Base-by-base conservation (phyloP, 1,140 invertebrate species). In the Heliconius eleuchia region DNA sequence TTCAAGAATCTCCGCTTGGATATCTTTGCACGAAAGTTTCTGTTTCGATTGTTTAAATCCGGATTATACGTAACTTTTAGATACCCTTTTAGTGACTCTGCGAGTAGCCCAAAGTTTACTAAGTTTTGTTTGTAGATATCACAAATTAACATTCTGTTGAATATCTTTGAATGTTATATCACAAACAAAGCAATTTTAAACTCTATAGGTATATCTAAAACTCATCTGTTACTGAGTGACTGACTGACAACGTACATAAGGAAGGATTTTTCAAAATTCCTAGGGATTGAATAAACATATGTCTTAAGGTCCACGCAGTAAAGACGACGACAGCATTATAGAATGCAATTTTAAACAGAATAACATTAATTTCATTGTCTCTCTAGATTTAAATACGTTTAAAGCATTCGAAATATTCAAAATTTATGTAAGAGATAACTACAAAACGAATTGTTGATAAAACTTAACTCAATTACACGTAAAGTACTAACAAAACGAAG, bases 41-140 rank as follows among this genome's bases (percentile, higher is more conserved):
- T 55, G 71, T 78, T 73, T 37, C 19, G 77, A 50, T 19, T 72
- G 71, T 66, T 78, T 73, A 78, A 78, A 73, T 78, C 71, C 52
- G 71, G 50, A 73, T 60, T 39, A 71, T 73, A 60, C 39, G 30
- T 78, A 78, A 78, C 52, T 78, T 78, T 73, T 30, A 57, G 71
- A 78, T 73, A 73, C 34, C 77, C 77, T 78, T 78, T 78, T 78
- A 60, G 52, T 66, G 60, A 66, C 13, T 11, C n/a, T 23, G 60
- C 13, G n/a, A 23, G n/a, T 9, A n/a, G 23, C 13, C 13, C 60
- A n/a, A 66, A 66, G 27, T 57, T n/a, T 57, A 3, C 55, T 57
- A 23, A 57, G 55, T 66, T 66, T 30, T 66, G 60, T 66, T 66
- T 66, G 27, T 13, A 66, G 60, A 66, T 66, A 30, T 66, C 60